Base-by-base conservation (phyloP, 2,888 invertebrate species). In the Nineta flava region DNA sequence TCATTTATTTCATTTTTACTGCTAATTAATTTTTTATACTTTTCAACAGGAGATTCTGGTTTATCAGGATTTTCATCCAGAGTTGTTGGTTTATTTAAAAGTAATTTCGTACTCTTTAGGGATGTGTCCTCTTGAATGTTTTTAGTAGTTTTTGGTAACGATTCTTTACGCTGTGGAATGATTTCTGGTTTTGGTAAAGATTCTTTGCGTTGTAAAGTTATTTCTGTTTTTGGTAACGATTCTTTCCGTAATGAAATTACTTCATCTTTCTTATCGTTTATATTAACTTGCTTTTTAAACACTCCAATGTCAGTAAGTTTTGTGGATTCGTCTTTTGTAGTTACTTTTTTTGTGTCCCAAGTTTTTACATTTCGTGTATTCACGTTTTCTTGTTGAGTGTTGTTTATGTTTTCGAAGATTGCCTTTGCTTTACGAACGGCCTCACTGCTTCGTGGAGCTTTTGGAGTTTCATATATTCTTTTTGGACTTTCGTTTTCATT, bases 381-480 rank as follows among this genome's bases (percentile, higher is more conserved):
- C 9, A 58, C 51, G 54, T 54, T 61, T 57, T 57, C 60, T 52
- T 59, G 58, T 19, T 40, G 49, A 51, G 59, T 58, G 54, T 70
- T 67, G 31, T 53, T 61, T 53, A 78, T 76, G 53, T 75, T 81
- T 66, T 83, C 83, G 64, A 83, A 83, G 35, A 83, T 61, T 40
- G 76, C 78, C 63, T 81, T 83, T 1, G 83, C 83, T 63, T 78
- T 77, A 47, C 77, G 75, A 1, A 83, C 78, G n/a, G 77, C 77
- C 56, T 80, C 79, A 44, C 74, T 76, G 55, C 74, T 76, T 46
- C 75, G 70, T 21, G 76, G 58, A 16, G 62, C 57, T 16, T 62
- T 60, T 41, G 46, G 31, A 35, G 50, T 44, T 40, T 35, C 41
- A 12, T 12, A 19, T 31, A 52, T 50, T 48, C 53, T 55, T 31